Percentiles rank a stretch among this genome's conserved stretches.
These are phyloP conservation scores for Mesitornis unicolor DNA, from an alignment of 2,113 vertebrate genomes.

Conservation along the genomic window DNA sequence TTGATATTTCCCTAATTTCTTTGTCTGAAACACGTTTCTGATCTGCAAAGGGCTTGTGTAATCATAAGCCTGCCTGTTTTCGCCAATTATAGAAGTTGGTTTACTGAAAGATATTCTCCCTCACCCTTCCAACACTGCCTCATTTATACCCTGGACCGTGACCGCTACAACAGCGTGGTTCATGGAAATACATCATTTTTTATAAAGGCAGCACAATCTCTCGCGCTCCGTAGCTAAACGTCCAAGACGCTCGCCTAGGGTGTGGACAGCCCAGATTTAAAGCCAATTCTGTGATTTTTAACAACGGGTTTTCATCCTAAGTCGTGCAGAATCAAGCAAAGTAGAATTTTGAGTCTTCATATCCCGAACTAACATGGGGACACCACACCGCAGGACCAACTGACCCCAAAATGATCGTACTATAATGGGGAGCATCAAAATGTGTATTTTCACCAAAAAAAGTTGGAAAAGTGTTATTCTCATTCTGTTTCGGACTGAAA, in stretches of 20 bases:
- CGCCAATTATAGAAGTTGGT: neutral
- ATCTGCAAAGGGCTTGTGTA: neutral
- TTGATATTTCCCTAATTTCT: neutral
- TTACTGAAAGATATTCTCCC: neutral
- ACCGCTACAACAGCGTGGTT: neutral
- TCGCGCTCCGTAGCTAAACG: neutral
- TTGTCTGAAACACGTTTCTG: neutral
- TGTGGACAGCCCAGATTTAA: neutral
- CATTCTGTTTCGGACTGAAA: neutral
- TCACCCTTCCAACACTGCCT: neutral
- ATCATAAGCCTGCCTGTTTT: neutral
- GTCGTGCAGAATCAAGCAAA: neutral
- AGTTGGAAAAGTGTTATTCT: neutral
- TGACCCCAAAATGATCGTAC: accelerated
- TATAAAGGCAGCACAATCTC: neutral
- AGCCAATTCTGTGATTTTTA: neutral
- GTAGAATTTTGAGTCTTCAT: neutral
- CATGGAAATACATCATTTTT: neutral
- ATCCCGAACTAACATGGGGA: neutral
- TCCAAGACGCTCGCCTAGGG: neutral
- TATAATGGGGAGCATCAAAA: neutral
- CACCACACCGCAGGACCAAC: accelerated
- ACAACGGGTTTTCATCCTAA: neutral
- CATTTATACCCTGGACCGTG: neutral
- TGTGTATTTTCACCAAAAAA: neutral